Base-by-base conservation (phyloP, 1,140 invertebrate genomes). In the Doryteuthis pealeii region DNA sequence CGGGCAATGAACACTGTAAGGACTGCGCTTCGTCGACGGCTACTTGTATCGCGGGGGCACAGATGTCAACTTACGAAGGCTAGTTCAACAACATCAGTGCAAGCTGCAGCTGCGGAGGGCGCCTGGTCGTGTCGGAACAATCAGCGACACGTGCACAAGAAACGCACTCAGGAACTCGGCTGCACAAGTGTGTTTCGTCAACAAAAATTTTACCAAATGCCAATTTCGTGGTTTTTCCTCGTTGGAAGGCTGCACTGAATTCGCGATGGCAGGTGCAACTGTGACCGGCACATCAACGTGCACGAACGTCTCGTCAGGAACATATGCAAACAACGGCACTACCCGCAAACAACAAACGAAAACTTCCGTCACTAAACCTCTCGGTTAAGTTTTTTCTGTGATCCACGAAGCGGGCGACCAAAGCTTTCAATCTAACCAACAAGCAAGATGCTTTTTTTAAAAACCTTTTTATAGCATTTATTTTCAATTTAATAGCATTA, bases 41-140 rank as follows among this genome's bases (percentile, higher is more conserved):
- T 18, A 70, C 2, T 22, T 65, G 2, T 73, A 76, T 69, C 75
- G 54, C 40, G 76, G 76, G 3, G n/a, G 77, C 18, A 76, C 75
- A 22, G 54, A 77, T 35, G 79, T 81, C 45, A 40, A 65, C 40
- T 80, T 33, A 31, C 1, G 71, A 80, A 72, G 80, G 76, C 14
- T 83, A 80, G n/a, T n/a, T 66, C 76, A 78, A 31, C 71, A 80
- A 26, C 79, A 77, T 45, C 72, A 79, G 30, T 84, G 81, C 45
- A 75, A 68, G 26, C n/a, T 82, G 82, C 66, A 78, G 79, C 31
- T 84, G 82, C 73, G 77, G 81, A n/a, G 30, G 81, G 82, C 0
- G 77, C 78, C 22, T 84, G 81, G 81, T 71, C 74, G 14, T 84
- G 82, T 45, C 70, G 70, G 26, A n/a, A 77, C 79, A 8, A 76